Evolutionary conservation across 2,888 invertebrate genomes (phyloP), one percentile per base, ranked within the genome.

Genomic region (Ectemnius continuus): DNA sequence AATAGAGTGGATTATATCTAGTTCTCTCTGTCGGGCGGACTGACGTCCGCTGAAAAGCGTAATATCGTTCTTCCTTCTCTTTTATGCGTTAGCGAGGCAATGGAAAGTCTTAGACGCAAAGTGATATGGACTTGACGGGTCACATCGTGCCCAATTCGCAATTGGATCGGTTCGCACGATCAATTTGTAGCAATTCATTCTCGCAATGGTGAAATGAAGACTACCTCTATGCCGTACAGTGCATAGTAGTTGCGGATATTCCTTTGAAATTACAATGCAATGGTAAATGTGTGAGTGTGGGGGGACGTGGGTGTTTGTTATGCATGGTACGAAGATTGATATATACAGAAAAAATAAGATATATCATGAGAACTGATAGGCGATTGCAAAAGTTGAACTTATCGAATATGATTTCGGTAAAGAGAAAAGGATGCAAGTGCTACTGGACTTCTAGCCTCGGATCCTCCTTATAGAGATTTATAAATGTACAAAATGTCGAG

Each of bases 401-500:
- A 56, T 56, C 46, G 26, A 62, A 20, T 45, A 14, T 36, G 23
- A 28, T 48, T 61, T 18, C 48, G 4, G 45, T 5, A 63, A 60
- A 23, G 0, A 0, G 4, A n/a, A 45, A 67, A 18, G 16, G 36
- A 45, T 48, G 61, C 28, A 16, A 66, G 58, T 63, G 67, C 66
- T 69, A 75, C 28, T 63, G 74, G 67, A 65, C 70, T 28, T 52
- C 52, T 13, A 52, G 16, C 52, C 52, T 16, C 14, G 52, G 13
- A 52, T 16, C 52, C 52, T 52, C 6, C 14, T 52, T 52, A 52
- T 52, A 16, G 16, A 69, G 64, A 69, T 75, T 73, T 75, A 80
- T 70, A 80, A 78, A 80, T 70, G 67, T 80, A 75, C 64, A 73
- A 80, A 80, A 75, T 63, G 48, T 68, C 52, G 69, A 70, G 61